Evolutionary conservation across 2,888 invertebrate species (phyloP), one percentile per base, ranked within the genome.

Genomic region (Salticus scenicus): DNA sequence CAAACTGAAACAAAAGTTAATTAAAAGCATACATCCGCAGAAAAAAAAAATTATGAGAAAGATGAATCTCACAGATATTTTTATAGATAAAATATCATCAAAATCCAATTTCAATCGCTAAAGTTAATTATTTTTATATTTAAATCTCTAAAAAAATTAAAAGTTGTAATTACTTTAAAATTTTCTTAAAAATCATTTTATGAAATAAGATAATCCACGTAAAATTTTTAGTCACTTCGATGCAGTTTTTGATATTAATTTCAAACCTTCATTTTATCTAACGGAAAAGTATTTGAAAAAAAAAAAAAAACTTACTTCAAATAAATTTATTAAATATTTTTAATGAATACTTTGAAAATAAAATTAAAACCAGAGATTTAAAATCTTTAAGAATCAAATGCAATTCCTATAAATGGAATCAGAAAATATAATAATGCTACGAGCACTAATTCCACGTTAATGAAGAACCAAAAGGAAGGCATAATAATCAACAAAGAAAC

Each of bases 401-500:
- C 47, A 37, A 28, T 70, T 77, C 28, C 41, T 27, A 20, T 33
- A 82, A 64, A 73, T 67, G 30, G 41, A 73, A 84, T 69, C 31
- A 63, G 51, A 78, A 57, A 73, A 77, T 51, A 73, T 71, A 75
- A 79, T 72, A 72, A 71, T 77, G 77, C 67, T 31, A 31, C 67
- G 73, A 73, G 67, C 72, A 77, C 77, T 84, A 84, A 84, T 77
- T 84, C 77, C 72, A 69, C 76, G 69, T 78, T 77, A 77, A 78
- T 84, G 83, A 84, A 84, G 73, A 75, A 71, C 74, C 67, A 57
- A 24, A 57, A 24, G 24, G 24, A 24, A 57, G 24, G 17, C 7
- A 47, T 47, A 47, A 47, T 47, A 47, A 47, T 47, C 42, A 57
- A 57, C 57, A 20, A 57, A 57, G 24, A 24, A 57, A 57, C 24